Percentiles rank a stretch among this genome's conserved stretches.
Conservation (phyloP, 2,113 vertebrate species). For the Neotragus pygmaeus region DNA sequence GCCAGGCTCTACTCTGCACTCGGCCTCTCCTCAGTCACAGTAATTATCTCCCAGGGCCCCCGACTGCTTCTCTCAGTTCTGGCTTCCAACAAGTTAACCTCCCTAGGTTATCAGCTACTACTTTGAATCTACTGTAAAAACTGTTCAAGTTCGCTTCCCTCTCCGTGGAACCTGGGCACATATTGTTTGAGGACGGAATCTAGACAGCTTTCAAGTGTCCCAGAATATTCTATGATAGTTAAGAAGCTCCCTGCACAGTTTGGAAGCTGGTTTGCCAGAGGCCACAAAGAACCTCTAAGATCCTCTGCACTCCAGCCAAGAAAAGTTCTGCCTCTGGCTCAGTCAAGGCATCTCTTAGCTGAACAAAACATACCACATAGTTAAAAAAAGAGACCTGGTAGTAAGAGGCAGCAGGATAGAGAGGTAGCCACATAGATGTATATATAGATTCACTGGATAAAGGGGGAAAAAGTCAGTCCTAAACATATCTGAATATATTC, state of each 20-base stretch:
- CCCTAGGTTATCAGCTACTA: not conserved
- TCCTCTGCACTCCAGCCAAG: not conserved
- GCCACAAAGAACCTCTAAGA: not conserved
- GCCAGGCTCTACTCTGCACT: not conserved
- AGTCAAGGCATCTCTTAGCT: not conserved
- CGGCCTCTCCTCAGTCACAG: not conserved
- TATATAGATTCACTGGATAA: not conserved
- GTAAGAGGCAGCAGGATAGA: not conserved
- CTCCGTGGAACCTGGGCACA: not conserved
- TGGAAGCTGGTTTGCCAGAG: not conserved
- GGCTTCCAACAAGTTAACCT: not conserved
- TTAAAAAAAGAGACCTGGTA: not conserved
- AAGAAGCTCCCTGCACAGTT: not conserved
- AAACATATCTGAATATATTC: not conserved
- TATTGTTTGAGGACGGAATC: not conserved
- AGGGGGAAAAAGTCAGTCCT: not conserved
- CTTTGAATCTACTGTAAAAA: not conserved
- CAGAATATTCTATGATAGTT: not conserved
- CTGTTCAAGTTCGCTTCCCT: not conserved
- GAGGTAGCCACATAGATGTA: not conserved
- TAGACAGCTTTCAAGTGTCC: not conserved
- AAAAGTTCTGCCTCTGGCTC: not conserved
- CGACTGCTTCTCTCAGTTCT: not conserved
- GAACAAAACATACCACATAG: not conserved
- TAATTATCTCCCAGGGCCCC: not conserved